Percentiles rank a stretch among this genome's conserved stretches.
These are phyloP conservation scores for Gonioctena quinquepunctata DNA, from an alignment of 1,140 invertebrate genomes.

Conservation along the genomic window DNA sequence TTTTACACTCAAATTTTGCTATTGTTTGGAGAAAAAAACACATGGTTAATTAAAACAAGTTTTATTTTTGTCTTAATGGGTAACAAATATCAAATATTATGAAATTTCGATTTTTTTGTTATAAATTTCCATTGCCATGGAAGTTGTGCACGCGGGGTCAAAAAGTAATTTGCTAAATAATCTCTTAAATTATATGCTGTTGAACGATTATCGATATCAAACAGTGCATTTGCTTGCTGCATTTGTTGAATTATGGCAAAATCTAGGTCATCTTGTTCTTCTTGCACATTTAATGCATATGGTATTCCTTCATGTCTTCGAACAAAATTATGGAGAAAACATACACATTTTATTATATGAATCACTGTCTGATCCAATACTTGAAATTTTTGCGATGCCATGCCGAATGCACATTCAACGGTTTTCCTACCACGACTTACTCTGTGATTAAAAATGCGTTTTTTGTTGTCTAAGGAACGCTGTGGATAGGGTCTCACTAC, in stretches of 20 bases:
- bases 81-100: neutral
- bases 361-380: neutral
- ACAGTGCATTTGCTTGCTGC: neutral
- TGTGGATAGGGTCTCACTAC: conserved; percentile 17
- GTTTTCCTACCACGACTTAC: conserved; percentile 11
- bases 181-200: conserved; percentile 17
- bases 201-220: neutral
- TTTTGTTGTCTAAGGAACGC: conserved; percentile 3
- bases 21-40: conserved; percentile 19
- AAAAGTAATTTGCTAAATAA: conserved; percentile 16
- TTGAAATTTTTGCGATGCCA: conserved; percentile 17
- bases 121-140: conserved; percentile 1
- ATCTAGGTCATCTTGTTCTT: neutral
- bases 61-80: neutral
- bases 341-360: neutral
- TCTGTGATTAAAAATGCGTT: conserved; percentile 19
- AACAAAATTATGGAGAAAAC: neutral
- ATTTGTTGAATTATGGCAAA: neutral
- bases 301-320: conserved; percentile 4
- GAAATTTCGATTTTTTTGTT: neutral
- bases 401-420: conserved; percentile 22
- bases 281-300: conserved; percentile 3
- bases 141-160: neutral
- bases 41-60: no score
- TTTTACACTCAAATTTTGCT: conserved; percentile 16